These are phyloP conservation scores for Callimorpha dominula DNA, from an alignment of 2,888 invertebrate species.

Conservation along the genomic window DNA sequence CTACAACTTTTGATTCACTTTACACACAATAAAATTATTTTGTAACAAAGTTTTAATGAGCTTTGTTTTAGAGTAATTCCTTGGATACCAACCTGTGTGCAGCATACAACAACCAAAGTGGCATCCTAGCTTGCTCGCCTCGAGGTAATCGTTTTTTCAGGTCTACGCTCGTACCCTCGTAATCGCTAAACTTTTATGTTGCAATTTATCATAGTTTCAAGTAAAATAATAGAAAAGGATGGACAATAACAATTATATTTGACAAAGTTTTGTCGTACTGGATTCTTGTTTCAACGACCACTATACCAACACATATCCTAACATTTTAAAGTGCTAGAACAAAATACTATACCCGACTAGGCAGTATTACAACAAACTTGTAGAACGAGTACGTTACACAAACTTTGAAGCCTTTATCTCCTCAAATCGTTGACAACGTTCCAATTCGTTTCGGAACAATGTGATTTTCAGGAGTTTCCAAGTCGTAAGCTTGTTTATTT, in stretches of 20 bases:
- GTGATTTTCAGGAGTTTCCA: slow-evolving; percentile 33
- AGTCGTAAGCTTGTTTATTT: slow-evolving; percentile 28
- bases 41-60: background rate
- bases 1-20: background rate
- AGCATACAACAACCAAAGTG: too few species aligned
- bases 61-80: background rate
- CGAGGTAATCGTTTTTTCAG: too few species aligned
- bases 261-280: background rate
- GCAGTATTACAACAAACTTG: slow-evolving; percentile 16
- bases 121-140: too few species aligned
- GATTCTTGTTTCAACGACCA: background rate
- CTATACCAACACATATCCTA: background rate
- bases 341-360: background rate
- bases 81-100: background rate
- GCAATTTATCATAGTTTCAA: background rate
- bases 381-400: slow-evolving; percentile 36
- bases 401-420: slow-evolving; percentile 54
- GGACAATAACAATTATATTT: too few species aligned
- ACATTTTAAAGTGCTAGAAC: background rate
- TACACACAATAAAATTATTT: background rate
- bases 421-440: slow-evolving; percentile 56
- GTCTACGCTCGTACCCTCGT: too few species aligned
- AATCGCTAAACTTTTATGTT: too few species aligned
- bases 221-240: background rate
- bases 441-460: slow-evolving; percentile 56